Evolutionary conservation across 2,797 vertebrate genomes (phyloP), one percentile per base, ranked within the genome.

Genomic region (Microchirus variegatus): DNA sequence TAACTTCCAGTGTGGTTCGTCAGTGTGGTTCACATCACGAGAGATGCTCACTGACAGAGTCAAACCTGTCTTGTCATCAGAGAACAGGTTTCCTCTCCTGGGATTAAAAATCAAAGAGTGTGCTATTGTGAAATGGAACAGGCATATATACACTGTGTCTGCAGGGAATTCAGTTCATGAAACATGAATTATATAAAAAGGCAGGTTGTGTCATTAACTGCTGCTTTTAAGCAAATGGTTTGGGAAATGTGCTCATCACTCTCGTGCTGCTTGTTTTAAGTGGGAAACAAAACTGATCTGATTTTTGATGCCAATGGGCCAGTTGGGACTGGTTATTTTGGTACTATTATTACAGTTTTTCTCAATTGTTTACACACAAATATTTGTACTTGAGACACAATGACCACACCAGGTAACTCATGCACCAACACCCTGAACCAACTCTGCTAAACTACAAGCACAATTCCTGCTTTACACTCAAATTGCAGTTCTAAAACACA

Each of bases 11-110:
- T 59, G 36, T 5, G 5, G 22, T n/a, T n/a, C n/a, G n/a, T 22
- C 49, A 18, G 54, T 57, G 44, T 8, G 42, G 31, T 18, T 51
- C 17, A 70, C 22, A 58, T 46, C 46, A 26, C 31, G 18, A 14
- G 47, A 54, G 50, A 59, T 48, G 59, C 67, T 58, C 50, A 3
- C 57, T 50, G 45, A 64, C 31, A 51, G 47, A 63, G 44, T 59
- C 15, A 58, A 53, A 58, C 31, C 72, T 55, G 46, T 14, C n/a
- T n/a, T n/a, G 35, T 54, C 36, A 41, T 60, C 49, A 22, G 35
- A 51, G 51, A 46, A 40, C 50, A 37, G 16, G 5, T 50, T 41
- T 12, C 5, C 16, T 22, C 7, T 57, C 18, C 9, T 31, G 3
- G 40, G 35, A 12, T n/a, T 37, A 48, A 55, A 38, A 73, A 60